These are phyloP conservation scores for Bufotes viridis DNA, from an alignment of 2,797 vertebrate species.

Conservation along the genomic window DNA sequence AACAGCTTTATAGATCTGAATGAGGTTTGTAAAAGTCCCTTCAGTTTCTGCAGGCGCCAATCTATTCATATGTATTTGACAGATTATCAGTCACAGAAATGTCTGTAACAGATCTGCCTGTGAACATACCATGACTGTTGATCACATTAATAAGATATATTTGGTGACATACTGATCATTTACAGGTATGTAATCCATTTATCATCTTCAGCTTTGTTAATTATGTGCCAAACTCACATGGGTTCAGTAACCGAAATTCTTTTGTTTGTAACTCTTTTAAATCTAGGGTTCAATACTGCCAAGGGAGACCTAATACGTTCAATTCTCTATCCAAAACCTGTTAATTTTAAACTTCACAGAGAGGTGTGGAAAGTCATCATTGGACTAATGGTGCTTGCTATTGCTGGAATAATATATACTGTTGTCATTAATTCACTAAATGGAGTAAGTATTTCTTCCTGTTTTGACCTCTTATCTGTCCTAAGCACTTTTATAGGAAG, in stretches of 20 bases:
- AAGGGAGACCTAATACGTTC: slow-evolving; percentile 77
- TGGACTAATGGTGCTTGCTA: slow-evolving; percentile 65
- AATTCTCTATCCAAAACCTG: slow-evolving; percentile 75
- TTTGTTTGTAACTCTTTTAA: neutral
- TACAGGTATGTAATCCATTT: neutral
- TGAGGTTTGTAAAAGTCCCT: neutral
- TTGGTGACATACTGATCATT: too few relatives aligned
- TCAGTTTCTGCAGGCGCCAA: neutral
- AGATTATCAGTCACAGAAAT: neutral
- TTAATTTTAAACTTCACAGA: slow-evolving; percentile 74
- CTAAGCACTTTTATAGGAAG: neutral
- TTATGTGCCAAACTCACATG: neutral
- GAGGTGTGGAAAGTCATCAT: slow-evolving; percentile 74
- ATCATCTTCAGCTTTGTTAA: neutral
- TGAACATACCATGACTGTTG: neutral
- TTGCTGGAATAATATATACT: slow-evolving; percentile 69
- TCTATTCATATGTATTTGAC: neutral
- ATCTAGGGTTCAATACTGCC: slow-evolving; percentile 74
- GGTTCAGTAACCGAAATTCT: neutral
- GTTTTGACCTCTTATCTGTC: neutral
- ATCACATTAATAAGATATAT: too few relatives aligned
- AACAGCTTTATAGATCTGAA: neutral
- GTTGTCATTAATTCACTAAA: slow-evolving; percentile 64
- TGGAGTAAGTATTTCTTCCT: slow-evolving; percentile 65
- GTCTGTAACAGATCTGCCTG: neutral